phyloP scores from a whole-genome alignment of 2,797 vertebrate genomes.

The Mormyrops boulengeri region DNA sequence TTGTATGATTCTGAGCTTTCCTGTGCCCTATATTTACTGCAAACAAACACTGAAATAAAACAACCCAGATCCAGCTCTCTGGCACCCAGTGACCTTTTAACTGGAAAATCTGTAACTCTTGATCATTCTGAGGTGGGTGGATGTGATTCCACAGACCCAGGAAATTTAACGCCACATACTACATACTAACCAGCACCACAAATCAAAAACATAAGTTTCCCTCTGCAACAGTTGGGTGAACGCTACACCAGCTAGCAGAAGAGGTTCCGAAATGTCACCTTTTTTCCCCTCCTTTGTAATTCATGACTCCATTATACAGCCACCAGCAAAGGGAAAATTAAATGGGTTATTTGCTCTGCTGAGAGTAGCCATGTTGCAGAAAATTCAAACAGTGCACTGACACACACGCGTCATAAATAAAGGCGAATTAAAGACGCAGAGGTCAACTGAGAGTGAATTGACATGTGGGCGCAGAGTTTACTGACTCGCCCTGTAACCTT shows the following conservation, averaged over 20 bases:
- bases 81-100: not conserved
- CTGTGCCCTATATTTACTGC: not conserved
- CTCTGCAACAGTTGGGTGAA: not conserved
- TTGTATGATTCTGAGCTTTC: not conserved
- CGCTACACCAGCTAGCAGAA: not conserved
- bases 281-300: not conserved
- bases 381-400: not conserved
- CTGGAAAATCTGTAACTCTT: not conserved
- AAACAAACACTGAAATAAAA: not conserved
- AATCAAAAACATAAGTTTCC: not conserved
- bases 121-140: not conserved
- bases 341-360: slow-evolving; percentile 3
- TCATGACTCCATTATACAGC: slow-evolving; percentile 10
- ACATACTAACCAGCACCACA: not conserved
- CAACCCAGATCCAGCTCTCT: not conserved
- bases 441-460: not conserved
- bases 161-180: not conserved
- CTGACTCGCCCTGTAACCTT: not conserved
- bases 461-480: not conserved
- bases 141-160: not conserved
- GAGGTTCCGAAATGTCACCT: not conserved
- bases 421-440: not conserved
- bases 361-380: not conserved
- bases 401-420: not conserved
- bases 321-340: slow-evolving; percentile 5